Conservation (phyloP, 2,888 invertebrate genomes). For the Altica lythri region DNA sequence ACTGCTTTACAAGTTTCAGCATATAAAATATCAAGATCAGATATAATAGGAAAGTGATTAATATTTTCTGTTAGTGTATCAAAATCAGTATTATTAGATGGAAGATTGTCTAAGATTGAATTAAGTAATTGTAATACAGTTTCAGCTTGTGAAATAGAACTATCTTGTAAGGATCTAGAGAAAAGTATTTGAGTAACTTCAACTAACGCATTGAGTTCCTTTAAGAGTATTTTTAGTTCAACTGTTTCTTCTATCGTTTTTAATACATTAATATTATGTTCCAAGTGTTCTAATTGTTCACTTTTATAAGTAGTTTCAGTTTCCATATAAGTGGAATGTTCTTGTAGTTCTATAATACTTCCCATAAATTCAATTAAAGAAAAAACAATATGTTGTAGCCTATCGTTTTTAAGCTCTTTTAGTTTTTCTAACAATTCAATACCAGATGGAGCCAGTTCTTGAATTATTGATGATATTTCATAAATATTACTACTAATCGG, state of each 20-base stretch:
- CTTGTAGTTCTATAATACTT: constrained; percentile 31
- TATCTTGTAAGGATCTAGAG: constrained; percentile 9
- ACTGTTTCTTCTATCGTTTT: constrained; percentile 4
- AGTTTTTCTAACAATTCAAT: constrained; percentile 25
- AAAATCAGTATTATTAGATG: constrained; percentile 8
- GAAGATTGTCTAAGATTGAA: constrained; percentile 9
- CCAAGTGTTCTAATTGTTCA: constrained; percentile 13
- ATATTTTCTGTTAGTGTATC: not conserved
- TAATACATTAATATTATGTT: not conserved
- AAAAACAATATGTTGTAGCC: constrained; percentile 37
- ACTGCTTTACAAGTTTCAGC: constrained; percentile 7
- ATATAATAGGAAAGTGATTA: constrained; percentile 12
- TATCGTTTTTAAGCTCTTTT: constrained; percentile 34
- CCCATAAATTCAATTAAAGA: constrained; percentile 32
- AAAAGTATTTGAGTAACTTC: constrained; percentile 21
- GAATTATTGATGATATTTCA: constrained; percentile 28
- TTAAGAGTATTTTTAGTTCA: constrained; percentile 11
- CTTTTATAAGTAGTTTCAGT: not conserved
- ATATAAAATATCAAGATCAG: constrained; percentile 12
- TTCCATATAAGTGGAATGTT: constrained; percentile 15
- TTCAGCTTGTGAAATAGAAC: constrained; percentile 19
- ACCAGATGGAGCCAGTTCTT: constrained; percentile 28
- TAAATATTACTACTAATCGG: constrained; percentile 27
- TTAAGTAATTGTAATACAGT: constrained; percentile 15
- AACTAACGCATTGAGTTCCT: constrained; percentile 16